Evolutionary conservation across 2,888 invertebrate species (phyloP), one percentile per base, ranked within the genome.

Genomic region (Helicoverpa assulta): DNA sequence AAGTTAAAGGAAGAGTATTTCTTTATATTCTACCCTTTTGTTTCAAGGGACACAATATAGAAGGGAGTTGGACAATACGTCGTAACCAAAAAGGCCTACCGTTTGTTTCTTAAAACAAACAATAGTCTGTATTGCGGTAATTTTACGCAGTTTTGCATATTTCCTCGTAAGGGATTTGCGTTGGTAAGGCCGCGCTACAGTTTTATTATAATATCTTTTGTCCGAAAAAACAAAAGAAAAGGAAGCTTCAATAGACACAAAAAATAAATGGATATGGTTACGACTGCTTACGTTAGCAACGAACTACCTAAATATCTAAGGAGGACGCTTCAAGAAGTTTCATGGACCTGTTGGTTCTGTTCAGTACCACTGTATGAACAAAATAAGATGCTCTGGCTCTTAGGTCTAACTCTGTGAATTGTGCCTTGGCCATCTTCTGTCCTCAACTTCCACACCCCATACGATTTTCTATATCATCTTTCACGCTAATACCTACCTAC

Each of bases 41-140:
- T 85, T 85, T 83, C 70, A 80, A 67, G 67, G 68, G 54, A 69
- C 76, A 77, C 69, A 61, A 52, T 40, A 76, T 65, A 70, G 81
- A 85, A 73, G 53, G 59, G 40, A 37, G 59, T 57, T 54, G 60
- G 29, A 88, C 84, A 89, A 86, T 82, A 59, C 68, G 26, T 60
- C 40, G 71, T 86, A 88, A 89, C 83, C 84, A 76, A 85, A 82
- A 83, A 54, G 68, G 74, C 86, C 90, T 90, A 83, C 89, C 54
- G 88, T 89, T 87, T 85, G 71, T 65, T 70, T 57, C 55, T 52
- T 29, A 58, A 68, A 40, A 26, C 8, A 19, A 57, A 80, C 65
- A 78, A 75, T 70, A 50, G 21, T 1, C 47, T 19, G n/a, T 56
- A 80, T 63, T 70, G 76, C 59, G 53, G 65, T 70, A 57, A 43